Evolutionary conservation across 64 coral and sea anemone species (phyloP), one percentile per base, ranked within the genome.

Genomic region (Pocillopora damicornis): DNA sequence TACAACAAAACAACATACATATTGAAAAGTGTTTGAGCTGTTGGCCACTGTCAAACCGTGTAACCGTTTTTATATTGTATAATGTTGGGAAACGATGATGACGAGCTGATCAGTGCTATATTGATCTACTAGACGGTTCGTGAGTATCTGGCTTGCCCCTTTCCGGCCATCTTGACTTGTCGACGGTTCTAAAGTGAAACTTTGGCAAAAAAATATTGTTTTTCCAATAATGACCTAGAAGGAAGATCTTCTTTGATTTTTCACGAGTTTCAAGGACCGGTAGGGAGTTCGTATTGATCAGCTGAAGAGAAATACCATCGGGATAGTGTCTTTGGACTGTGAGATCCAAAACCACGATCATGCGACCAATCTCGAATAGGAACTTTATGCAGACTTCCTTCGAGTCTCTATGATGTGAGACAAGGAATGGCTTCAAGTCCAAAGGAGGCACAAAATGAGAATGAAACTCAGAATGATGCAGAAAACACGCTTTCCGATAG

Each of bases 381-480:
- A 38, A 68, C 6, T 67, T 12, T 61, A 23, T 63, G 17, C 18
- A 67, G n/a, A 23, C 61, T 15, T 66, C 61, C 37, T 20, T 85
- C 22, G 57, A 85, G 42, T 72, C 16, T 57, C 16, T 20, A 85
- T 85, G 61, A 85, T 85, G 81, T 85, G 38, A 85, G 64, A 37
- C 81, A 85, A 85, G 64, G 81, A 22, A 85, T 85, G 81, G 81
- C 81, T 85, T 56, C 81, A 73, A 85, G 81, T 34, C 58, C 81
- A 85, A 85, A 85, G 63, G 81, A 85, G 37, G 38, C 20, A 73
- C 81, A 85, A 73, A 85, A 73, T 85, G 81, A 85, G 35, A 73
- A 37, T 68, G 64, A 85, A 58, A 58, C 20, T 30, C 81, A 85
- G 22, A 85, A 85, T 26, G 81, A 85, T 56, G 37, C 65, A 6